A percentile compares a stretch with the other conserved stretches of the same genome.
phyloP scores from a whole-genome alignment of 2,888 invertebrate genomes.

The Drosophila robusta region DNA sequence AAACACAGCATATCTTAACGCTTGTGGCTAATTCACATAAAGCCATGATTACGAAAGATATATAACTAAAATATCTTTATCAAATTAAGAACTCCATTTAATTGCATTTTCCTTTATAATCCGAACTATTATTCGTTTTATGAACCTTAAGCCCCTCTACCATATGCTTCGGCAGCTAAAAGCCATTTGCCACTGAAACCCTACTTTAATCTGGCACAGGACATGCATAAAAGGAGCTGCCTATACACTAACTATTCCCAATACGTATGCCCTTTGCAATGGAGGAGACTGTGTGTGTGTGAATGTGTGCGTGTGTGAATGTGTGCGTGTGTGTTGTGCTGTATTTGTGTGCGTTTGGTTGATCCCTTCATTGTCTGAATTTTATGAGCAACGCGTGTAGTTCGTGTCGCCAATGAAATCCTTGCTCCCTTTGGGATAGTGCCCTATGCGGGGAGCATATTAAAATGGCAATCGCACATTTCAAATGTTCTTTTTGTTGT shows the following conservation, averaged over 20 bases:
- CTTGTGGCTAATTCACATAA: too few relatives aligned
- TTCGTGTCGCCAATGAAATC: constrained; percentile 35
- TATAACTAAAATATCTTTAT: not conserved
- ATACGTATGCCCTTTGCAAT: not conserved
- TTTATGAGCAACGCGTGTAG: constrained; percentile 51
- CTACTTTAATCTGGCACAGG: constrained; percentile 13
- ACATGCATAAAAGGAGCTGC: constrained; percentile 10
- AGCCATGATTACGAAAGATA: not conserved
- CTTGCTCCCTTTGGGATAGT: constrained; percentile 14
- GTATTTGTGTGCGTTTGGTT: not conserved
- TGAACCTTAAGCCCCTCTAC: not conserved
- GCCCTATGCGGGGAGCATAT: constrained; percentile 38
- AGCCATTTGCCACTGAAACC: constrained; percentile 1
- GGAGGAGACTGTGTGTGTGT: too few relatives aligned
- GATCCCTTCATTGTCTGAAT: constrained; percentile 27
- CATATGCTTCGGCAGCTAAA: constrained; percentile 20
- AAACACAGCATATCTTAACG: too few relatives aligned
- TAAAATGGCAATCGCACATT: constrained; percentile 41
- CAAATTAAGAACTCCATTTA: not conserved
- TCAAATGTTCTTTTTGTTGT: constrained; percentile 8
- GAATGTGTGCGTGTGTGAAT: not conserved
- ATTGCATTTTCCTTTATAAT: not conserved
- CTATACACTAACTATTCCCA: constrained; percentile 21
- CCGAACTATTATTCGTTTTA: constrained; percentile 1
- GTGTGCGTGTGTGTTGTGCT: not conserved